Conservation (phyloP, 2,797 vertebrate genomes). For the Acipenser oxyrinchus region DNA sequence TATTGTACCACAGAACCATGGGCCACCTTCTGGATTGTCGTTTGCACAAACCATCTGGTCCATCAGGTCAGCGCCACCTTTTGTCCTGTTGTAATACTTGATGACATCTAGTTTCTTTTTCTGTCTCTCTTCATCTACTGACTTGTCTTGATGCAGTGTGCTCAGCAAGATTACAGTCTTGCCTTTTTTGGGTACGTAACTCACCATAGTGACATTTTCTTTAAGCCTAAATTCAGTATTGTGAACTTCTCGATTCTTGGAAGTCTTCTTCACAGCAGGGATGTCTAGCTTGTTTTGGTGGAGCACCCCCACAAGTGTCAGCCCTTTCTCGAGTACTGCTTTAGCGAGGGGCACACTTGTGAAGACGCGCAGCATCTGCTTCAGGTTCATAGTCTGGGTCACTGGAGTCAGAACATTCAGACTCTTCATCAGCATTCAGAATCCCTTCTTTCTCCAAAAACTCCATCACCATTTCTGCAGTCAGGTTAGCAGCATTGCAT, state of each 20-base stretch:
- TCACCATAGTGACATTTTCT: constrained; percentile 20
- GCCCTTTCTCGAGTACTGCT: not conserved
- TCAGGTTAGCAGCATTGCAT: no score
- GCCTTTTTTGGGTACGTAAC: constrained; percentile 19
- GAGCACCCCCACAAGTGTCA: constrained; percentile 11
- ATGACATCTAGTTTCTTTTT: constrained; percentile 26
- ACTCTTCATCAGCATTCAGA: no score
- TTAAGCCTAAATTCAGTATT: constrained; percentile 17
- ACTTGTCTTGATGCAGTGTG: constrained; percentile 16
- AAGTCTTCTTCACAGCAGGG: constrained; percentile 17
- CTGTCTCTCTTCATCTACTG: constrained; percentile 11
- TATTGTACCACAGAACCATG: constrained; percentile 21
- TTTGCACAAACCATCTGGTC: constrained; percentile 22
- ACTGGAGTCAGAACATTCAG: no score
- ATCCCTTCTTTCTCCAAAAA: no score
- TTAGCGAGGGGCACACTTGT: no score
- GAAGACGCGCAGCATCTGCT: no score
- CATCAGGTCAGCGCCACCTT: constrained; percentile 19
- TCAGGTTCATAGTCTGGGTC: no score
- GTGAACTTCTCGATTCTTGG: constrained; percentile 6
- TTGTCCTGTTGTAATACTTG: constrained; percentile 19
- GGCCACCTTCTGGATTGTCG: constrained; percentile 20
- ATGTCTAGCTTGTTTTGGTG: constrained; percentile 20
- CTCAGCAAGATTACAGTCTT: constrained; percentile 6
- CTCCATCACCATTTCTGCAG: no score